Conservation (phyloP, 2,797 vertebrate species). For the Sandelia bainsii region DNA sequence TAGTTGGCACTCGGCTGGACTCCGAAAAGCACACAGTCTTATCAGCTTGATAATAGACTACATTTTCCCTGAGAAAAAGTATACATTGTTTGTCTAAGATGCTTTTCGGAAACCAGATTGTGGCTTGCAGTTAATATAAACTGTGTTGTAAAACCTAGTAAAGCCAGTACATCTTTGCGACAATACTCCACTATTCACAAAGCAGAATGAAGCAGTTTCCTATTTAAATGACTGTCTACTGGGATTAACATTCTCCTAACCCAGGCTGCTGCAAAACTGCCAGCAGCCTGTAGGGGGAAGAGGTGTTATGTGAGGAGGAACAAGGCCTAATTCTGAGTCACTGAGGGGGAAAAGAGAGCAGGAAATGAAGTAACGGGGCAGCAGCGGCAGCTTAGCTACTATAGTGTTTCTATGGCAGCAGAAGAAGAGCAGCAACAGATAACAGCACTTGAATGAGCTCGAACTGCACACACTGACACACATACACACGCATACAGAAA, state of each 20-base stretch:
- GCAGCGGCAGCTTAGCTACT: conserved; percentile 69
- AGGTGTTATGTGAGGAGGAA: conserved; percentile 57
- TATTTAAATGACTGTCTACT: conserved; percentile 29
- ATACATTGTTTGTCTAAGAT: conserved; percentile 10
- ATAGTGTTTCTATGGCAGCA: conserved; percentile 78
- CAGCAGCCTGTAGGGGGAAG: conserved; percentile 66
- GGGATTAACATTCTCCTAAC: conserved; percentile 18
- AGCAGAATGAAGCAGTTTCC: conserved; percentile 35
- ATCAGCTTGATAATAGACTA: not conserved
- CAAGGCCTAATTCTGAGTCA: conserved; percentile 66
- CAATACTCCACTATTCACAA: too few species aligned
- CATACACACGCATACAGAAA: conserved; percentile 52
- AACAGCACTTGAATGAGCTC: conserved; percentile 61
- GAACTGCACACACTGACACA: conserved; percentile 54
- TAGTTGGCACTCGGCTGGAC: conserved; percentile 29
- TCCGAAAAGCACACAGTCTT: conserved; percentile 33
- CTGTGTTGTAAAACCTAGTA: conserved; percentile 6
- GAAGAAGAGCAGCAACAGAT: conserved; percentile 73
- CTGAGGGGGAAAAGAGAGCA: conserved; percentile 75
- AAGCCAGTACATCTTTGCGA: conserved; percentile 37
- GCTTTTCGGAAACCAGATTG: conserved; percentile 49
- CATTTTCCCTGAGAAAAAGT: conserved; percentile 1
- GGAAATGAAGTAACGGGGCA: conserved; percentile 79
- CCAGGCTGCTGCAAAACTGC: conserved; percentile 49
- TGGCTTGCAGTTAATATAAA: conserved; percentile 16